Evolutionary conservation across 2,888 invertebrate species (phyloP), one percentile per base, ranked within the genome.

Genomic region (Phengaris arion): DNA sequence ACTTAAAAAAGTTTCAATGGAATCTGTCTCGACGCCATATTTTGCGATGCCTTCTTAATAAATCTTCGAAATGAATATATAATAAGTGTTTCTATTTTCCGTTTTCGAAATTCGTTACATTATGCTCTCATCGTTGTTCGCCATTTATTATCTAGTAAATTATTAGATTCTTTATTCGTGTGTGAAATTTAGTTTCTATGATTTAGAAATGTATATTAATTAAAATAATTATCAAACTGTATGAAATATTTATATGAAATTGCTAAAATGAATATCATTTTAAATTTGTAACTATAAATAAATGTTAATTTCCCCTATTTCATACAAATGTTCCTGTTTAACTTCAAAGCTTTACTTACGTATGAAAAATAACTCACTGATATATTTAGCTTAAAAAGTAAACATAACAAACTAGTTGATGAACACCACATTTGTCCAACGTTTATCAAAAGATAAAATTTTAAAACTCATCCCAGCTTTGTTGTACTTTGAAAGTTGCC

Each of bases 1-100:
- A 83, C 82, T 86, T 86, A 88, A 90, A 90, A 90, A 91, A 89
- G 87, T 91, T 91, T 88, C 87, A 89, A 86, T 89, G 87, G 87
- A 86, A 87, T 87, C 87, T 87, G 87, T 86, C 86, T 85, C 85
- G 85, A 83, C 83, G 89, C 90, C 88, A 89, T 91, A 90, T 90
- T 90, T 89, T 83, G 87, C 85, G 85, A 84, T 84, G 87, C 86
- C 88, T 89, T 89, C 90, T 87, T 89, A 88, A 90, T 91, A 91
- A 92, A 91, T 91, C 88, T 88, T 87, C 86, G 87, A 85, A 86
- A 86, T 87, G 78, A 80, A 83, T 22, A 22, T 22, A 22, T 70
- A 22, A 51, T 51, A 51, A 54, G 64, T 52, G 12, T 52, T 52
- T 52, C 72, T 72, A 13, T 72, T 72, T 54, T 54, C 22, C 35